Conservation (phyloP, 92 coral and sea anemone genomes). For the Epizoanthus ramosus region DNA sequence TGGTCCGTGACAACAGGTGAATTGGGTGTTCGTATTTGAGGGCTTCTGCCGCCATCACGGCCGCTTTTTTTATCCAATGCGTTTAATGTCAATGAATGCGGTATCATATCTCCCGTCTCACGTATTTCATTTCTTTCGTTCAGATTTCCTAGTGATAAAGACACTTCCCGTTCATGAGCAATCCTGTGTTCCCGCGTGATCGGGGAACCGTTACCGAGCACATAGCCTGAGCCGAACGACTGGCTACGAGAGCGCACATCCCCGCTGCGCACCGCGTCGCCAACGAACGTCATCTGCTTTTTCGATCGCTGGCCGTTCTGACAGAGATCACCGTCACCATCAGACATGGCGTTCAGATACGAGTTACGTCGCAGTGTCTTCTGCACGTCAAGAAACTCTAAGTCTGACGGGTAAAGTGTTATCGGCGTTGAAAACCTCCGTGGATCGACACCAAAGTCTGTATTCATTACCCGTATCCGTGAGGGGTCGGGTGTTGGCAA, state of each 20-base stretch:
- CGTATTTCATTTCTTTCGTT: neutral
- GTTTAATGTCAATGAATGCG: too few species aligned
- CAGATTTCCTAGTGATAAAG: constrained; percentile 26
- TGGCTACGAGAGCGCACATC: constrained; percentile 14
- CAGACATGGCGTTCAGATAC: constrained; percentile 76
- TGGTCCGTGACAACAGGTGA: constrained; percentile 69
- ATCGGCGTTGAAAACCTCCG: constrained; percentile 39
- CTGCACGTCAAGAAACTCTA: constrained; percentile 52
- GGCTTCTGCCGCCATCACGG: neutral
- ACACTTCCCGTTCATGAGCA: constrained; percentile 1
- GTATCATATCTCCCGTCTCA: neutral
- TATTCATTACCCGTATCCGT: constrained; percentile 32
- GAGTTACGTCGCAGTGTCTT: constrained; percentile 79
- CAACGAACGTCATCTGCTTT: neutral
- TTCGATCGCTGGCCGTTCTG: constrained; percentile 32
- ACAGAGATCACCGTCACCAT: constrained; percentile 50
- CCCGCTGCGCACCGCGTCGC: neutral
- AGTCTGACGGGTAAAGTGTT: constrained; percentile 42
- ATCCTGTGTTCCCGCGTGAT: neutral
- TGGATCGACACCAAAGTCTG: constrained; percentile 60
- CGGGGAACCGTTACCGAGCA: neutral
- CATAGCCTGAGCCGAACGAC: constrained; percentile 19
- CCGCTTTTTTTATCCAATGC: too few species aligned
- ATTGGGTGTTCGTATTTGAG: neutral
- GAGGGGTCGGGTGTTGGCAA: constrained; percentile 53